phyloP scores from a whole-genome alignment of 2,888 invertebrate genomes.

The Erebia epiphron region DNA sequence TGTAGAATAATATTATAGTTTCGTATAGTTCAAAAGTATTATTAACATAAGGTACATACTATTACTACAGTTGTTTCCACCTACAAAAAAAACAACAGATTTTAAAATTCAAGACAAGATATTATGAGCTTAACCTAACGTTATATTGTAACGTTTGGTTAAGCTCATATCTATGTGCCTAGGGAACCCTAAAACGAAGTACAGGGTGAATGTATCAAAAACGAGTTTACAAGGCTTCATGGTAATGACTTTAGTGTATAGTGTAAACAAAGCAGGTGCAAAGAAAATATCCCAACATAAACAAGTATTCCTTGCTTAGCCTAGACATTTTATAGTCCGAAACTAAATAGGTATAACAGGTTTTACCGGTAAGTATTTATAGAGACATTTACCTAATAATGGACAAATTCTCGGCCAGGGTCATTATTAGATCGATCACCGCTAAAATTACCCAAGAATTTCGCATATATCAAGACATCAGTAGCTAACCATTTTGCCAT shows the following conservation, averaged over 20 bases:
- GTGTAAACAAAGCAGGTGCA: constrained; percentile 8
- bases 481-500: not conserved
- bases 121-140: too few relatives aligned
- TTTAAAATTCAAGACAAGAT: too few relatives aligned
- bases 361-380: constrained; percentile 12
- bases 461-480: not conserved
- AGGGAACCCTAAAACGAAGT: constrained; percentile 5
- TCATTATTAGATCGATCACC: constrained; percentile 1
- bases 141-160: too few relatives aligned
- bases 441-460: not conserved
- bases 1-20: too few relatives aligned
- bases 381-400: not conserved
- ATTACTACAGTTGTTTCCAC: too few relatives aligned
- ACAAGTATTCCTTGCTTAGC: constrained; percentile 19
- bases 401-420: not conserved
- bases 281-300: not conserved
- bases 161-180: too few relatives aligned
- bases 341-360: constrained; percentile 24
- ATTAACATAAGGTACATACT: too few relatives aligned
- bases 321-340: constrained; percentile 9
- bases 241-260: not conserved
- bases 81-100: not conserved
- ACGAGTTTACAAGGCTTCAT: constrained; percentile 9
- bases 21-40: too few relatives aligned
- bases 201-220: constrained; percentile 8